These are phyloP conservation scores for Tenthredo mesomela DNA, from an alignment of 2,888 invertebrate species.

Conservation along the genomic window DNA sequence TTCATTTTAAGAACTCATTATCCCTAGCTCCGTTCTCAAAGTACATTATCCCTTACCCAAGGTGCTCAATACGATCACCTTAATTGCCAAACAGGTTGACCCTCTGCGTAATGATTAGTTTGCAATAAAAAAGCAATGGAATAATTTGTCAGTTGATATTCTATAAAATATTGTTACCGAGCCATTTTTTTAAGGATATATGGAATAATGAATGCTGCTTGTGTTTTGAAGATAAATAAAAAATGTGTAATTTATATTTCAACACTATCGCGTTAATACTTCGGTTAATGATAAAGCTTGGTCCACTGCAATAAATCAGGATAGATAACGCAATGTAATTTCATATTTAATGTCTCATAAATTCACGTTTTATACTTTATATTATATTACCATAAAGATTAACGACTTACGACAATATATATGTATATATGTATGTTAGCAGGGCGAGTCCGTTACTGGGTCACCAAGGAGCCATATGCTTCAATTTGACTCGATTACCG, in stretches of 20 bases:
- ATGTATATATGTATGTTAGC: neutral
- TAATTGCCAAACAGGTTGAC: neutral
- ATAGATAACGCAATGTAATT: slow-evolving; percentile 43
- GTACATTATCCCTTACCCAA: neutral
- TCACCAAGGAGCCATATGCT: slow-evolving; percentile 7
- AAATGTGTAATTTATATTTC: slow-evolving; percentile 12
- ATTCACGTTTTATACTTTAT: slow-evolving; percentile 39
- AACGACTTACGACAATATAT: slow-evolving; percentile 33
- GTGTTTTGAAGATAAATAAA: neutral
- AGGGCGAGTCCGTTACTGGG: neutral
- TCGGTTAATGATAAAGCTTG: slow-evolving; percentile 14
- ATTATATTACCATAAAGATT: slow-evolving; percentile 48
- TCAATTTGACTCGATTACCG: neutral
- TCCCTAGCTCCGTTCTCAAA: slow-evolving; percentile 8
- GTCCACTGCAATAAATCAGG: slow-evolving; percentile 36
- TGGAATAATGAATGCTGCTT: neutral
- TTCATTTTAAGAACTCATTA: slow-evolving; percentile 16
- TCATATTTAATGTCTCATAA: slow-evolving; percentile 49
- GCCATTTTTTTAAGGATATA: neutral
- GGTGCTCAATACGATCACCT: neutral
- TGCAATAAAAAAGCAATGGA: neutral
- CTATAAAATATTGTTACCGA: neutral
- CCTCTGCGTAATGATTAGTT: slow-evolving; percentile 1
- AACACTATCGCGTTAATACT: slow-evolving; percentile 1
- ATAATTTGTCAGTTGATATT: neutral